Conservation (phyloP, 2,113 vertebrate genomes). For the Gadus chalcogrammus region DNA sequence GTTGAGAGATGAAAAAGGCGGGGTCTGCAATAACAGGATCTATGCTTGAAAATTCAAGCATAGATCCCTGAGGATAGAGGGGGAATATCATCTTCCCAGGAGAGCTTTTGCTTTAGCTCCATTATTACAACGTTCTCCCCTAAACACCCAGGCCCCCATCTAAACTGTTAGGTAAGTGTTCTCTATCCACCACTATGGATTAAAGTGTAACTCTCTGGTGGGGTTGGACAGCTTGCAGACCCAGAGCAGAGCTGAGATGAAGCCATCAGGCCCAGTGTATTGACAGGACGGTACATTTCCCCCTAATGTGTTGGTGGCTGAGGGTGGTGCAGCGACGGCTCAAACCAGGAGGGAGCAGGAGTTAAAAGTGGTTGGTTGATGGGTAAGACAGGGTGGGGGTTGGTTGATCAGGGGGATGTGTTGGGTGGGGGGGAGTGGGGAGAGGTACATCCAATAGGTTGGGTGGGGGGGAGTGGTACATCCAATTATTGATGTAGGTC, state of each 20-base stretch:
- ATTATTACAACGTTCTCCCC: too few relatives aligned
- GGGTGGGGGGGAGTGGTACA: constrained; percentile 1
- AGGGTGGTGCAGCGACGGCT: not conserved
- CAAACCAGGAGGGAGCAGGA: constrained; percentile 3
- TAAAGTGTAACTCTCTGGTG: too few relatives aligned
- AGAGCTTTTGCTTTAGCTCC: too few relatives aligned
- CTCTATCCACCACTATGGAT: not conserved
- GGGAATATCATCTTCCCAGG: too few relatives aligned
- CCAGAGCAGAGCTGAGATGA: too few relatives aligned
- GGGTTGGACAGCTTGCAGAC: too few relatives aligned
- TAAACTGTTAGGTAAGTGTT: not conserved
- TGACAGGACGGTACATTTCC: too few relatives aligned
- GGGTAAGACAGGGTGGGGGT: constrained; percentile 8
- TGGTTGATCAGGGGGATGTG: constrained; percentile 26
- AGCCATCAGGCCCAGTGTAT: too few relatives aligned
- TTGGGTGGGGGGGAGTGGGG: constrained; percentile 1
- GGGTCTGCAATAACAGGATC: not conserved
- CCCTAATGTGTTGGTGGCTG: too few relatives aligned
- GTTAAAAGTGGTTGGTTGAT: constrained; percentile 15
- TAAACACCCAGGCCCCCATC: too few relatives aligned
- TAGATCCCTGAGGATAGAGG: not conserved
- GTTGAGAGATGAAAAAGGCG: not conserved
- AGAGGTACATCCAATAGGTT: not conserved
- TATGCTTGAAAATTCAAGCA: not conserved
- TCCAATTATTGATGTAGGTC: not conserved